phyloP scores from a whole-genome alignment of 2,888 invertebrate genomes.

The Chorisops tibialis region DNA sequence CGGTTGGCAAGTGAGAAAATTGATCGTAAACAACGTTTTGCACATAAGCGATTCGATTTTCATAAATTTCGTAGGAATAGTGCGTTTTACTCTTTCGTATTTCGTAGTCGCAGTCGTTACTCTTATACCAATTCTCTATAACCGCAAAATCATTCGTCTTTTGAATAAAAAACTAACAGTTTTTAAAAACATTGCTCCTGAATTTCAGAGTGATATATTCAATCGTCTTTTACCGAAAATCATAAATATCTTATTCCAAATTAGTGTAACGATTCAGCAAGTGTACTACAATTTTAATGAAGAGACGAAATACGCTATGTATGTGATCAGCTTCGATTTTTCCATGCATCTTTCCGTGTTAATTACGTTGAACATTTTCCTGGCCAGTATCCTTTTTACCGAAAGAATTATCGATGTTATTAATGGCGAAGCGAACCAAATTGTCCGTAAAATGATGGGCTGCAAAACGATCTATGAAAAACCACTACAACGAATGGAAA shows the following conservation, averaged over 20 bases:
- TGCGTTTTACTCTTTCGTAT: neutral
- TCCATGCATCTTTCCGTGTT: too few species aligned
- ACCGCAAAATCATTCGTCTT: neutral
- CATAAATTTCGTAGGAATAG: neutral
- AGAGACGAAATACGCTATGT: too few species aligned
- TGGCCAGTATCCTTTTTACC: slow-evolving; percentile 7
- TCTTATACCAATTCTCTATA: neutral
- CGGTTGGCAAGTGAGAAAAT: neutral
- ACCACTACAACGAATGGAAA: neutral
- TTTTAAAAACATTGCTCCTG: too few species aligned
- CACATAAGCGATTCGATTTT: neutral
- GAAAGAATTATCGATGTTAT: slow-evolving; percentile 3
- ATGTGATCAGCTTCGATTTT: too few species aligned
- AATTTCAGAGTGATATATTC: too few species aligned
- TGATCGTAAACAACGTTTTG: neutral
- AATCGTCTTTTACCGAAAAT: too few species aligned
- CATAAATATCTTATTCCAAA: too few species aligned
- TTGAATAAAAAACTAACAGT: neutral
- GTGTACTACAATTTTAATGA: too few species aligned
- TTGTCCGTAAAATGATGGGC: neutral
- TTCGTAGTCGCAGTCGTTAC: neutral
- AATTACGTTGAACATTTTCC: neutral
- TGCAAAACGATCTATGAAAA: too few species aligned
- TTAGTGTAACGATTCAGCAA: too few species aligned
- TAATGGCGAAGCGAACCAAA: neutral